Percentiles rank a stretch among this genome's conserved stretches.
Evolutionary conservation across 2,797 vertebrate genomes (phyloP).

Genomic region (Chrysocyon brachyurus): DNA sequence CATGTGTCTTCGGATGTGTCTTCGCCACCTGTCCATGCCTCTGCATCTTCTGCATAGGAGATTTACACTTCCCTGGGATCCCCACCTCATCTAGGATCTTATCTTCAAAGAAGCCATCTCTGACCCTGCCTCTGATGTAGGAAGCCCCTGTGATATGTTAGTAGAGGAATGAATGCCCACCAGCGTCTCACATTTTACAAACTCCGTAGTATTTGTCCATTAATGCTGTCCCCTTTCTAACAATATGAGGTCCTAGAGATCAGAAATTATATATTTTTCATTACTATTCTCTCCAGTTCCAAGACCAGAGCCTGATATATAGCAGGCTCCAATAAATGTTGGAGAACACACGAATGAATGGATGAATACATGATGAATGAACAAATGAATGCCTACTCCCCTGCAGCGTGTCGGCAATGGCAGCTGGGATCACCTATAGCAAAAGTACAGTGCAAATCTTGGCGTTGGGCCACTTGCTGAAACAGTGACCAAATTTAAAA

Average conservation of each 20-base stretch:
- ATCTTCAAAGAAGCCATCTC: neutral
- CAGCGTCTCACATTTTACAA: neutral
- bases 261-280: neutral
- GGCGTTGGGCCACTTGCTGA: neutral
- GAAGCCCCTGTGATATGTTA: neutral
- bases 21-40: neutral
- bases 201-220: neutral
- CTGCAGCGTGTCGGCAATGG: neutral
- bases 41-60: neutral
- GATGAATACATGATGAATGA: neutral
- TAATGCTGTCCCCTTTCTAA: neutral
- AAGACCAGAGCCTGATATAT: neutral
- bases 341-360: neutral
- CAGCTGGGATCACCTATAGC: neutral
- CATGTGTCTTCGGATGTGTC: neutral
- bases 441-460: neutral
- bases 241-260: neutral
- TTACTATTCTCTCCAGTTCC: neutral
- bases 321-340: neutral
- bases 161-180: neutral
- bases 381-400: neutral
- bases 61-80: neutral
- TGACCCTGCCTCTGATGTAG: neutral
- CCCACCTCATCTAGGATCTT: neutral
- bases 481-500: neutral